A percentile compares a stretch with the other conserved stretches of the same genome.
Evolutionary conservation across 2,113 vertebrate genomes (phyloP).

Genomic region (Chloropsis cyanopogon): DNA sequence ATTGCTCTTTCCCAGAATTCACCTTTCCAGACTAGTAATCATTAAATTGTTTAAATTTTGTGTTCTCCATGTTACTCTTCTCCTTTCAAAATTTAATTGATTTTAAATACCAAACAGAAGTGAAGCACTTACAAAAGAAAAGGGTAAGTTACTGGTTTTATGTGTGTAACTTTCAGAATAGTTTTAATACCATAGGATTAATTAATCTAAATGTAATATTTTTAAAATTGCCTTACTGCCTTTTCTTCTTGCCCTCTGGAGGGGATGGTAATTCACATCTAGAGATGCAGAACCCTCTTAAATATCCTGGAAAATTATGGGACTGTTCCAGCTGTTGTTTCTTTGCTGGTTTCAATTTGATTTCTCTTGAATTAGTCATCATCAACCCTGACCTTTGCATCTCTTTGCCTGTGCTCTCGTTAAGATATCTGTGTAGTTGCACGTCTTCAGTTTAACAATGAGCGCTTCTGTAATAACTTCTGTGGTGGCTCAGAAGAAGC

Average conservation of each 20-base stretch:
- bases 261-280: neutral
- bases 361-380: neutral
- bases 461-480: neutral
- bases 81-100: neutral
- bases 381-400: neutral
- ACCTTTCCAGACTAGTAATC: neutral
- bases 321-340: neutral
- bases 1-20: neutral
- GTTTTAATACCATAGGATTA: neutral
- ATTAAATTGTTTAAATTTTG: neutral
- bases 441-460: neutral
- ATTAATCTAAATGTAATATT: neutral
- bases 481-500: neutral
- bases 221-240: neutral
- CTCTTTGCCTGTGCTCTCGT: neutral
- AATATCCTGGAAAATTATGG: neutral
- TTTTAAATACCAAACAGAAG: neutral
- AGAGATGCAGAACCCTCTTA: neutral
- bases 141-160: neutral
- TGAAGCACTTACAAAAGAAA: neutral
- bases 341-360: neutral
- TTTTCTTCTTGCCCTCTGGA: neutral
- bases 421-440: neutral
- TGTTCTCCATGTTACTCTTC: neutral
- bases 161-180: neutral